Evolutionary conservation across 2,888 invertebrate genomes (phyloP), one percentile per base, ranked within the genome.

Genomic region (Ellobium chinense): DNA sequence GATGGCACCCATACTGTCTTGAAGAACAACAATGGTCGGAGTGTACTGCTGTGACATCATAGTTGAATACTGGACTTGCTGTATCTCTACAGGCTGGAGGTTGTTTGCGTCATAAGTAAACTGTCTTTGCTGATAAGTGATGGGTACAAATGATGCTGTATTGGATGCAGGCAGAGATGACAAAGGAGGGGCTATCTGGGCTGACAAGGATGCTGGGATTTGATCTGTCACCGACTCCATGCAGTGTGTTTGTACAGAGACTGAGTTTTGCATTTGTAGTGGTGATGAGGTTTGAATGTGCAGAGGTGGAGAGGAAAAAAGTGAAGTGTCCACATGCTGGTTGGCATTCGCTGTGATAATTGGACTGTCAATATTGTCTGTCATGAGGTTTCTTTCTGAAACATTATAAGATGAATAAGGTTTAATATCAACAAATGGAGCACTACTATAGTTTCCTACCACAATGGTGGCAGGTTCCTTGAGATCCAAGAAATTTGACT

Each of bases 1-100:
- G 62, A 62, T 21, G 4, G 73, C 27, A 24, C 39, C 62, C 18
- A 63, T 14, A 27, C 39, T 74, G 62, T 74, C 63, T n/a, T 74
- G 74, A 21, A 74, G n/a, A 46, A 74, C 31, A n/a, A 70, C 70
- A 21, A 74, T 74, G n/a, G 62, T 74, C n/a, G 62, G 74, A 27
- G 39, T 4, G 46, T 39, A 74, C n/a, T 46, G 63, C 68, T 68
- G 68, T 21, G 36, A 37, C 24, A 37, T 27, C 63, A 63, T 74
- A 5, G 63, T 24, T 29, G 74, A 58, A 34, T 60, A 73, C 60
- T 34, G 60, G 27, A 37, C 60, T 27, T 7, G 72, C n/a, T 39
- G 63, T 24, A 63, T 24, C 39, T 63, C 74, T 46, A 46, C 18
- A 21, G 62, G 24, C 12, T 56, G 36, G 4, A 72, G 1, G 24